Base-by-base conservation (phyloP, 2,888 invertebrate genomes). In the Amiota mariae region DNA sequence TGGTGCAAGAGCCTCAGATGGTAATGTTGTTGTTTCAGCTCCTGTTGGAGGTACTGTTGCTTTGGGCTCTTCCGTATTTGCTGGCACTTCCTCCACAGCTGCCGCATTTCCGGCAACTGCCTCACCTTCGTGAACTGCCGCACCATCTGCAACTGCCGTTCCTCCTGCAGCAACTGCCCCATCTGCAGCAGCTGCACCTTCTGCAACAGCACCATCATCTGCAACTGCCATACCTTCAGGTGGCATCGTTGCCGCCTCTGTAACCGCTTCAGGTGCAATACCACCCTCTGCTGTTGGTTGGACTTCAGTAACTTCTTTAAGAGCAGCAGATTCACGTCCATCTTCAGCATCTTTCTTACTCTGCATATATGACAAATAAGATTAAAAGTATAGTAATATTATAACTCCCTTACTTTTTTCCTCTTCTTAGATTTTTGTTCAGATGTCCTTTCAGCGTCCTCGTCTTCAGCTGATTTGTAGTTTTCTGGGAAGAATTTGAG, bases 401-500 rank as follows among this genome's bases (percentile, higher is more conserved):
- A 2, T 36, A 20, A 20, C 20, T 20, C 8, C 49, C 11, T 54
- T 82, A 88, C 90, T 82, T 87, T 88, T 78, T 91, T 91, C 89
- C 46, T 36, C 54, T 73, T 76, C 91, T 92, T 76, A 81, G 47
- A 86, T 91, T 91, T 92, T 85, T 91, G 91, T 8, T 68, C 71
- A 8, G 57, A 13, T 12, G n/a, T 11, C 51, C 36, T 12, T 49
- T 61, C 63, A 13, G 24, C 63, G 24, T 61, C 83, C 72, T 85
- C 85, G 48, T 79, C 80, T 61, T 89, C 90, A 68, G 92, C 91
- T 63, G 90, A 91, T 78, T 92, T 92, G 67, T 86, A 88, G 9
- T 80, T 78, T 24, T 84, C 93, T 0, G 95, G 94, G 89, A 96
- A 95, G 91, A 94, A 94, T 73, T 91, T 87, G 2, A 90, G 89